Conservation (phyloP, 2,888 invertebrate species). For the Plebejus melissa region DNA sequence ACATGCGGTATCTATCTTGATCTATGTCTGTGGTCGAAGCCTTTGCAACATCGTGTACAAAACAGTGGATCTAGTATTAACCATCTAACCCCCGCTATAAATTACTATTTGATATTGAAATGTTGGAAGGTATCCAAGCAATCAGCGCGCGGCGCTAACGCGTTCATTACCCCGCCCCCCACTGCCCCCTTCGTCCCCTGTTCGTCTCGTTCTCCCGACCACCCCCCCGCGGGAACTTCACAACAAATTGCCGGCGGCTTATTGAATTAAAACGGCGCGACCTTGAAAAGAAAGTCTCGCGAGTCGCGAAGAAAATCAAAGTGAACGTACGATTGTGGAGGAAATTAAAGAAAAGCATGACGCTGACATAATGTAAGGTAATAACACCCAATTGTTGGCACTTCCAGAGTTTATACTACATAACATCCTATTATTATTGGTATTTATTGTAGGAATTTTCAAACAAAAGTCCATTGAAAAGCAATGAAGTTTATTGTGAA, state of each 20-base stretch:
- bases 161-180: slow-evolving; percentile 16
- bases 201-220: not conserved
- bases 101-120: slow-evolving; percentile 29
- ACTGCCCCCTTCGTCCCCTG: not conserved
- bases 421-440: no score
- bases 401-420: no score
- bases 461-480: no score
- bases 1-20: no score
- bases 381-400: no score
- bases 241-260: slow-evolving; percentile 7
- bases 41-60: not conserved
- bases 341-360: no score
- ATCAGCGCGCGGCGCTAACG: slow-evolving; percentile 17
- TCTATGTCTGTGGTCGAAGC: not conserved
- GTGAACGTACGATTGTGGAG: not conserved
- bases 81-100: slow-evolving; percentile 9
- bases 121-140: slow-evolving; percentile 32
- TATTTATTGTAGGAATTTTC: no score
- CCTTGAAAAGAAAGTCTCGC: slow-evolving; percentile 13
- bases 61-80: not conserved
- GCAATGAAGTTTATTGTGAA: no score
- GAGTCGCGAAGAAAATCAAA: not conserved
- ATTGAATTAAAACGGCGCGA: slow-evolving; percentile 6
- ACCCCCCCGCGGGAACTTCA: not conserved
- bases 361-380: no score